Conservation (phyloP, 2,113 vertebrate genomes). For the Romanogobio albipinnatus region DNA sequence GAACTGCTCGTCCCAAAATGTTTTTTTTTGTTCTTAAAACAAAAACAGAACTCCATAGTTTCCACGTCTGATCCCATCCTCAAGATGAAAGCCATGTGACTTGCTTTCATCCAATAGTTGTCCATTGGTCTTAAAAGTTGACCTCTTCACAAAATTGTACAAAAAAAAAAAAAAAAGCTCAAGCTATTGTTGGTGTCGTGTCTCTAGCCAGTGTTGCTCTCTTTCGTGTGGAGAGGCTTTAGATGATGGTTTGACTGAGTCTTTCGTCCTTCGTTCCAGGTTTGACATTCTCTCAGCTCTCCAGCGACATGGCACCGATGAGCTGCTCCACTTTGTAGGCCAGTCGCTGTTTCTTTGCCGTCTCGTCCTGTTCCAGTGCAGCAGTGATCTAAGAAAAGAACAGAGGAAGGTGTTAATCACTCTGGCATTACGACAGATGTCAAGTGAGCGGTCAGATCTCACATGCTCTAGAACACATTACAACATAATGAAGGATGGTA, state of each 20-base stretch:
- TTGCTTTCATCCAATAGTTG: constrained; percentile 17
- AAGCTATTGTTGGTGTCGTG: constrained; percentile 25
- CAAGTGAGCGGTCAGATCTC: not conserved
- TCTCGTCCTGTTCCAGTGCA: constrained; percentile 93
- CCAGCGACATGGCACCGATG: constrained; percentile 92
- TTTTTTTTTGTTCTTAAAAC: not conserved
- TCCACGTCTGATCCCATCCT: not conserved
- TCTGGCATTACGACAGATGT: not conserved
- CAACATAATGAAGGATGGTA: not conserved
- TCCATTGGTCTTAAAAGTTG: constrained; percentile 31
- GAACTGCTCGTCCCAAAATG: constrained; percentile 26
- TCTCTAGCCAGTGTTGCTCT: constrained; percentile 40
- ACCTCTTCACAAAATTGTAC: constrained; percentile 32
- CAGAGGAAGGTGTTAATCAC: constrained; percentile 16
- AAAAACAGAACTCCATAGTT: not conserved
- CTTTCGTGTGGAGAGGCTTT: constrained; percentile 37
- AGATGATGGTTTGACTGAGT: constrained; percentile 42
- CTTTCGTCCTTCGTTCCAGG: constrained; percentile 37
- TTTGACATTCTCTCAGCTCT: constrained; percentile 84
- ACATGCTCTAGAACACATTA: not conserved
- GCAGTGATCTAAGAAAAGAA: constrained; percentile 83
- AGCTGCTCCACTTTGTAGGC: constrained; percentile 97
- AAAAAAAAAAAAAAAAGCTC: constrained; percentile 10
- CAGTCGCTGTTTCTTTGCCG: constrained; percentile 90
- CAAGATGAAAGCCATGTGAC: constrained; percentile 9